These are phyloP conservation scores for Melospiza georgiana DNA, from an alignment of 2,113 vertebrate genomes.

Conservation along the genomic window DNA sequence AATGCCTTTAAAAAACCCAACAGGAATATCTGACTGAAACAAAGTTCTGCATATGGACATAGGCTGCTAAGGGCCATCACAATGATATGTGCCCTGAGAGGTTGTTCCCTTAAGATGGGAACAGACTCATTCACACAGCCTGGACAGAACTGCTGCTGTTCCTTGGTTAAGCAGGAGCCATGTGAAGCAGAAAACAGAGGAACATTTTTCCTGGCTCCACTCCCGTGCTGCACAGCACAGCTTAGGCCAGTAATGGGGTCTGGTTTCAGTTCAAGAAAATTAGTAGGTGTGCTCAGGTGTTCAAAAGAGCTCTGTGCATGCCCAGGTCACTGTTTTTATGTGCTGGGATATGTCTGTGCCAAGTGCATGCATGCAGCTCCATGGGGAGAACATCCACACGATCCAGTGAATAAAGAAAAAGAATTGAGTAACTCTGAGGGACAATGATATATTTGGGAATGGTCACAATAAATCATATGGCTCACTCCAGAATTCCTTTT, in stretches of 20 bases:
- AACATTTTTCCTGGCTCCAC: not conserved
- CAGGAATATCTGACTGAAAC: not conserved
- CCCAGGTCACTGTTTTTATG: not conserved
- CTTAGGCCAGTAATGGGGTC: not conserved
- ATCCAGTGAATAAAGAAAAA: not conserved
- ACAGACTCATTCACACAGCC: rapidly evolving
- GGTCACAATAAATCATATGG: not conserved
- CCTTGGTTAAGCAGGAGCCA: not conserved
- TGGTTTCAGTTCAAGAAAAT: not conserved
- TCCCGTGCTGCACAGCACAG: rapidly evolving
- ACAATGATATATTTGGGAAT: not conserved
- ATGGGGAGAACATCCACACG: not conserved
- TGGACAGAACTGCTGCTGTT: not conserved
- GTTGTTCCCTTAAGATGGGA: not conserved
- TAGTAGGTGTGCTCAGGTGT: not conserved
- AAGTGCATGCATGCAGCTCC: rapidly evolving
- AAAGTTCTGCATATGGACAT: not conserved
- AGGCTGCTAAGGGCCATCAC: not conserved
- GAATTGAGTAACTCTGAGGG: not conserved
- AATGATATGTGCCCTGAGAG: not conserved
- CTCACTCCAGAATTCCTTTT: slow-evolving; percentile 22
- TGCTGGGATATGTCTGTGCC: not conserved
- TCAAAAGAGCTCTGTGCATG: not conserved
- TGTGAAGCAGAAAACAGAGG: not conserved
- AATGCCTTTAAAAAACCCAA: not conserved